Evolutionary conservation across 2,797 vertebrate genomes (phyloP), one percentile per base, ranked within the genome.

Genomic region (Naso thynnoides): DNA sequence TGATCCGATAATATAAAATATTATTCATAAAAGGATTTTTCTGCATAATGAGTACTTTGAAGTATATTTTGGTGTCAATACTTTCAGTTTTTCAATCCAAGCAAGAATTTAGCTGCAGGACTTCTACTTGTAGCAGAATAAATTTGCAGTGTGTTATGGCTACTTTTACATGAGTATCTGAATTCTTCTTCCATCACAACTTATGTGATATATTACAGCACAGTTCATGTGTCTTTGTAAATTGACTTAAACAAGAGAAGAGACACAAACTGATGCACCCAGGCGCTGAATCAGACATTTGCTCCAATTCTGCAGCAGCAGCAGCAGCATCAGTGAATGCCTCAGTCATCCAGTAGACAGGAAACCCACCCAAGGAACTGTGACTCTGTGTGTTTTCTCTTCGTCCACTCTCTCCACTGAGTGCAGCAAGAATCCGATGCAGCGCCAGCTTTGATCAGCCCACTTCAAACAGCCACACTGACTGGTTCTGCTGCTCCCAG

Each of bases 361-460:
- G 73, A 84, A 82, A 79, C 53, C 58, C 73, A 66, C 64, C 77
- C 55, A 29, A 56, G 74, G 73, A 82, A 78, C 58, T 60, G 69
- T 57, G 66, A 42, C 54, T 65, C 69, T 73, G 72, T 83, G 68
- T 74, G 68, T 76, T 79, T 78, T 70, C 55, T 68, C 50, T 10
- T 27, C 15, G 80, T 86, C 84, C 78, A 39, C 59, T 85, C 73
- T 65, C 81, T 77, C 54, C 47, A 27, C 69, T 47, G 61, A 69
- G 61, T 47, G 74, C 79, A 84, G 59, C 84, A 78, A n/a, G 81
- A 68, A 83, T 69, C 81, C 48, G 42, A 45, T 61, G 72, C 53
- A 33, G 26, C n/a, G 31, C 70, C 84, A 58, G 83, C 89, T 93
- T 91, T 90, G 85, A 92, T 91, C 89, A 87, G 64, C 55, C 69